Percentiles rank a stretch among this genome's conserved stretches.
Evolutionary conservation across 2,888 invertebrate genomes (phyloP).

Genomic region (Anarsia innoxiella): DNA sequence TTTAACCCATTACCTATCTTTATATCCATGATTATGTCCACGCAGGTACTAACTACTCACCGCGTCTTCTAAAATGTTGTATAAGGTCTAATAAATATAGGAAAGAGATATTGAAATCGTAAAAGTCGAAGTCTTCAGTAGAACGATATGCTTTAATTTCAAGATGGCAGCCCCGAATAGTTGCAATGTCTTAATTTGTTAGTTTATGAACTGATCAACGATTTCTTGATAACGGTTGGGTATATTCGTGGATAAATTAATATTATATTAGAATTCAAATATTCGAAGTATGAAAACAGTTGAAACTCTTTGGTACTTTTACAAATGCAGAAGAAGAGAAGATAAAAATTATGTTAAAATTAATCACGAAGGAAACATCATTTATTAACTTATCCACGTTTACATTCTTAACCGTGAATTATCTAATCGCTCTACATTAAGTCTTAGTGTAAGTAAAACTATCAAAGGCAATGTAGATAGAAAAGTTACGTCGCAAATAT

Average conservation of each 20-base stretch:
- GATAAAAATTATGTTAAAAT: too few species aligned
- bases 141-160: constrained; percentile 74
- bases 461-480: constrained; percentile 59
- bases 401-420: constrained; percentile 1
- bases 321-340: too few species aligned
- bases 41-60: constrained; percentile 45
- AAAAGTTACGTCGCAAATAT: constrained; percentile 42
- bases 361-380: too few species aligned
- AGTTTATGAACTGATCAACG: constrained; percentile 11
- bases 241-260: not conserved
- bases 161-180: constrained; percentile 61
- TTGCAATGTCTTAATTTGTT: constrained; percentile 29
- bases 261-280: not conserved
- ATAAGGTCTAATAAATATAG: constrained; percentile 70
- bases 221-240: constrained; percentile 1
- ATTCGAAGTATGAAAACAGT: too few species aligned
- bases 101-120: constrained; percentile 69
- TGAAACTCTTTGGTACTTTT: too few species aligned
- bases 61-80: constrained; percentile 59
- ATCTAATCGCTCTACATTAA: constrained; percentile 31
- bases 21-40: constrained; percentile 46
- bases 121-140: constrained; percentile 70
- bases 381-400: not conserved
- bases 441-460: constrained; percentile 50
- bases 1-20: too few species aligned